Evolutionary conservation across 1,140 invertebrate genomes (phyloP), one percentile per base, ranked within the genome.

Genomic region (Centruroides sculpturatus): DNA sequence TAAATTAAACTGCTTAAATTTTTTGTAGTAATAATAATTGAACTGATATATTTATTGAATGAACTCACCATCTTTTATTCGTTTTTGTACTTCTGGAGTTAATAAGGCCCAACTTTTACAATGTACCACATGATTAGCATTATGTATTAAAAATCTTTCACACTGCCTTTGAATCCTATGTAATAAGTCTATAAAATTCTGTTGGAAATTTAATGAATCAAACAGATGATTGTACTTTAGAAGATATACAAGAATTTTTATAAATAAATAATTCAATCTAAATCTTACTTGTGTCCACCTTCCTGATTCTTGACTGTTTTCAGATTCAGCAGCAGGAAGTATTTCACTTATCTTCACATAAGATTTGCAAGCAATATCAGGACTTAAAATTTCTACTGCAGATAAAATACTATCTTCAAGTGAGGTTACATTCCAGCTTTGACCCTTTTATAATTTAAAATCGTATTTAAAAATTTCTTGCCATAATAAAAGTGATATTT

Each of bases 361-460:
- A 69, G 81, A 82, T 57, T 79, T 78, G 68, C 85, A 86, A 1
- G 84, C 83, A 70, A 85, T 82, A 66, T 87, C 84, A 0, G 83
- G 79, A 1, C 81, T 78, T 9, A 86, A 68, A 12, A 78, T 74
- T 47, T 81, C 80, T 4, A 83, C 78, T 0, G 83, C 80, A 3
- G 79, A 75, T 13, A 85, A 67, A 53, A 87, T 76, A 60, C 82
- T 79, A 55, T 83, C 80, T 69, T 86, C 83, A 4, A 85, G 68
- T 6, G 81, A 77, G 35, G 80, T 79, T 12, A 85, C 81, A 62
- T 83, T 83, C 75, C 82, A 83, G 36, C 80, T 81, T 54, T 81
- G 73, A 59, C 84, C 83, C 63, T 67, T 10, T 2, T 55, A 8
- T 41, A 41, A 6, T 41, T 41, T 41, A 41, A 56, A 49, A 53